Evolutionary conservation across 2,888 invertebrate species (phyloP), one percentile per base, ranked within the genome.

Genomic region (Drosophila kuntzei): DNA sequence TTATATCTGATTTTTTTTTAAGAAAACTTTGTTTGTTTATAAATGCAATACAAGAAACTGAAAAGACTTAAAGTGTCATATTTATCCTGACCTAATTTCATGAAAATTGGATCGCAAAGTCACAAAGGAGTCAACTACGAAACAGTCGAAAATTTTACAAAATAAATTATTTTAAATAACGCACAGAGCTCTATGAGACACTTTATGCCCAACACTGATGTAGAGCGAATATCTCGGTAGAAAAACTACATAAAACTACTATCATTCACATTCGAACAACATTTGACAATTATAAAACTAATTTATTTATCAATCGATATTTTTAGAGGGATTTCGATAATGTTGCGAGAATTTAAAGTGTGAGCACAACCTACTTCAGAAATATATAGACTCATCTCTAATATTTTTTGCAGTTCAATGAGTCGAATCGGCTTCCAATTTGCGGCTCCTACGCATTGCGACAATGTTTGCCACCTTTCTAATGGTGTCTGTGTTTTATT

Each of bases 381-480:
- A 34, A 34, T 36, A 7, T 16, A 14, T 14, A 3, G 36, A 16
- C 14, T 36, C 14, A 0, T 43, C 11, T 39, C 2, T 18, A 39
- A 18, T 14, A 5, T 18, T 11, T 20, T 18, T 43, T n/a, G 11
- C 12, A 25, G 16, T 16, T 36, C 37, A 58, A 29, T 47, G 46
- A 36, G 37, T 25, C 14, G 14, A 25, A 9, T 29, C 39, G 25
- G 2, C 12, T 16, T 25, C 2, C 39, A 27, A 29, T 18, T 39
- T 27, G 6, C 16, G 11, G 47, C 37, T 37, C 39, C 58, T 58
- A 58, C 58, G 50, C 53, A 54, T 34, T 43, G 41, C 34, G 25
- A 8, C 46, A 61, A 41, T 47, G 32, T 54, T 54, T 54, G 22
- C 2, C 34, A 43, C 43, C 53, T 60, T 46, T 44, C 36, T n/a